phyloP scores from a whole-genome alignment of 2,113 vertebrate species.

The Amia ocellicauda region DNA sequence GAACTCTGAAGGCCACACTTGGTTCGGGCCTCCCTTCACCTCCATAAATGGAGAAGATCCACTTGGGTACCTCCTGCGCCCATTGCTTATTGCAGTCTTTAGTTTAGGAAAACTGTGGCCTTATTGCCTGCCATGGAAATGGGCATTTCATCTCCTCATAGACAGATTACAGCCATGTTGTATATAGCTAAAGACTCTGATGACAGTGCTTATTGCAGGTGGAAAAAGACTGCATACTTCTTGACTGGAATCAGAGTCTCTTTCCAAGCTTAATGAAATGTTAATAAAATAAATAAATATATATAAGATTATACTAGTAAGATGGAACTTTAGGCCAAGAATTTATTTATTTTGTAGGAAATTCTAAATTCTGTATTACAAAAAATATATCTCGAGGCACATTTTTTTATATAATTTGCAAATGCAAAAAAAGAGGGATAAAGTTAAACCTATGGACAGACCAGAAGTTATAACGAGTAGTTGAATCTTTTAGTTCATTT shows the following conservation, averaged over 20 bases:
- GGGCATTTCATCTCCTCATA: conserved; percentile 57
- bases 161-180: conserved; percentile 51
- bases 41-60: conserved; percentile 18
- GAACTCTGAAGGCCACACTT: too few species aligned
- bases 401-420: conserved; percentile 57
- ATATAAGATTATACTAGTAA: conserved; percentile 40
- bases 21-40: too few species aligned
- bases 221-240: conserved; percentile 37
- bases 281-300: conserved; percentile 41
- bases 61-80: conserved; percentile 29
- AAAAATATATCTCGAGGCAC: conserved; percentile 29
- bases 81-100: background rate
- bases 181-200: conserved; percentile 47
- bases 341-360: conserved; percentile 75
- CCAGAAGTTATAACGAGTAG: conserved; percentile 39
- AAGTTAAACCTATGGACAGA: conserved; percentile 50
- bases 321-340: conserved; percentile 63
- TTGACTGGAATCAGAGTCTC: conserved; percentile 33
- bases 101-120: conserved; percentile 28
- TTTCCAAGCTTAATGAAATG: conserved; percentile 47
- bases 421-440: conserved; percentile 60
- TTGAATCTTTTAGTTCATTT: conserved; percentile 36
- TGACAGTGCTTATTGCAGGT: conserved; percentile 42
- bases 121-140: conserved; percentile 59
- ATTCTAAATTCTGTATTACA: conserved; percentile 69